Evolutionary conservation across 2,797 vertebrate species (phyloP), one percentile per base, ranked within the genome.

Genomic region (Arremon brunneinucha): DNA sequence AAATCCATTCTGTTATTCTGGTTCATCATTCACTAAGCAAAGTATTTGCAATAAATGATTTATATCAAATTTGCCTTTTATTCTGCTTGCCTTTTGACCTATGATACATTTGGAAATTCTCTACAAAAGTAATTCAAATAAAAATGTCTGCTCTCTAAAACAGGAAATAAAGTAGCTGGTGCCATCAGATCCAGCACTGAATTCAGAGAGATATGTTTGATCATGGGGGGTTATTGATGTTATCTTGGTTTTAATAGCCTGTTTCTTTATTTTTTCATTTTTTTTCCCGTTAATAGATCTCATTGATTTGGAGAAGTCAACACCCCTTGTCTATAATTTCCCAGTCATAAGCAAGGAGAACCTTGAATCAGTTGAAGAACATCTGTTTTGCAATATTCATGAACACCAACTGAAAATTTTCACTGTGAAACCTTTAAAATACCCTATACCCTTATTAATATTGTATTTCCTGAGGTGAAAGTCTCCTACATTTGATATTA

Each of bases 1-100:
- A 90, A 91, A 91, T 90, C 94, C 88, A 44, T 55, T 95, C 74
- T 79, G 59, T 95, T 95, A 82, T 91, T 87, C 74, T 82, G 86
- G 67, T 64, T 89, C 71, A 92, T 92, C 56, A 64, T 44, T 93
- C 85, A 87, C 74, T 79, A 76, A 89, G 77, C 49, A 95, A 95
- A 96, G 49, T 86, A 91, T 91, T 87, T 91, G 47, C 56, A 87
- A 79, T 57, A 72, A 93, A 90, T 67, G 2, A 82, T 90, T 90
- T 93, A 64, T 67, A 79, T 53, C 9, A 81, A 79, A 52, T 56
- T 79, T 91, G 16, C 41, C 39, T 92, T 94, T 89, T 78, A 59
- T 72, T 92, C 65, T 83, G 12, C 41, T 87, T 92, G 35, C 11
- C 59, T 89, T 89, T 86, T 86, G 64, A 77, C 89, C 69, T 60